A percentile compares a stretch with the other conserved stretches of the same genome.
phyloP scores from a whole-genome alignment of 2,113 vertebrate genomes.

The Eleginops maclovinus region DNA sequence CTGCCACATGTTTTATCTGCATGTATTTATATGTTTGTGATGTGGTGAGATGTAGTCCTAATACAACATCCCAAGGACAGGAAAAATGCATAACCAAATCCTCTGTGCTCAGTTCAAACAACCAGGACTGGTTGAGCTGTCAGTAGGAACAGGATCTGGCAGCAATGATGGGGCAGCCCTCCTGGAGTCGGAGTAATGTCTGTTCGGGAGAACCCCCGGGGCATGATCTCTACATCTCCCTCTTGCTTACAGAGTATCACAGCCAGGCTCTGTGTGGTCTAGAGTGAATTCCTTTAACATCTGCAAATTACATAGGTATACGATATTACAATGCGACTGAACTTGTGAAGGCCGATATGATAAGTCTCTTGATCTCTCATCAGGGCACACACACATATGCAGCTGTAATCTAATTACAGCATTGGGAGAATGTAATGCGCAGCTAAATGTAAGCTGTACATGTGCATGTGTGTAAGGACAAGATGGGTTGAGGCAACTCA shows the following conservation, averaged over 20 bases:
- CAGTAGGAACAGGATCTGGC: conserved; percentile 30
- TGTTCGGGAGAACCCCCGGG: conserved; percentile 55
- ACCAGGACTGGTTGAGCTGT: conserved; percentile 21
- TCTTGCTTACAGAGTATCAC: conserved; percentile 27
- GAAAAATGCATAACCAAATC: neutral
- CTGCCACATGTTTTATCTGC: neutral
- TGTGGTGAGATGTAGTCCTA: neutral
- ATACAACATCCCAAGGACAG: neutral
- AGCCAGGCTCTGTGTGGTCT: conserved; percentile 21
- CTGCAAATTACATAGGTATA: conserved; percentile 42
- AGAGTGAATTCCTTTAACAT: conserved; percentile 12
- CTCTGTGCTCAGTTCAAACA: conserved; percentile 28
- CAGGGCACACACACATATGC: conserved; percentile 43
- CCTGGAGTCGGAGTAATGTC: conserved; percentile 64
- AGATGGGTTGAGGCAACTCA: conserved; percentile 17
- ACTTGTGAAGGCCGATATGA: neutral
- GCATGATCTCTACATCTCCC: conserved; percentile 37
- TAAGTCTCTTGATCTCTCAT: conserved; percentile 1
- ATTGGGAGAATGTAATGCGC: conserved; percentile 55
- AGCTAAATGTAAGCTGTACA: conserved; percentile 28
- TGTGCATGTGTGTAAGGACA: conserved; percentile 10
- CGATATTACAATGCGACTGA: conserved; percentile 3
- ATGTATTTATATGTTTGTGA: neutral
- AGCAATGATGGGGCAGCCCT: conserved; percentile 62
- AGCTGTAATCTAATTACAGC: conserved; percentile 54